phyloP scores from a whole-genome alignment of 92 coral and sea anemone species.

The Phymanthus crucifer region DNA sequence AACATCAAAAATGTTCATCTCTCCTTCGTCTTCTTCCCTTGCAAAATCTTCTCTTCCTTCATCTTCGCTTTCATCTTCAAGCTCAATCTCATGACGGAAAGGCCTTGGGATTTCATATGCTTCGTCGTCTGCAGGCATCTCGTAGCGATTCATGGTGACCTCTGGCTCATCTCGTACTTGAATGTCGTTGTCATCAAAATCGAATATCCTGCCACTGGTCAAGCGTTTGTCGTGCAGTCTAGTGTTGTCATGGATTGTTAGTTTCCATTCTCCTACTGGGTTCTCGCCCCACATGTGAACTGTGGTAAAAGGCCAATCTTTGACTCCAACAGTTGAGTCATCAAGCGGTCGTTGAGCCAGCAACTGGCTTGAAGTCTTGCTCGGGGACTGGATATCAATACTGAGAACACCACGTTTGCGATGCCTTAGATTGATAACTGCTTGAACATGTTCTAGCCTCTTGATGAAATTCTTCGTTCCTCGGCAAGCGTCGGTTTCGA shows the following conservation, averaged over 20 bases:
- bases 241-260: constrained; percentile 35
- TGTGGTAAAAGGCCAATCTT: constrained; percentile 73
- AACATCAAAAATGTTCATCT: constrained; percentile 14
- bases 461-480: constrained; percentile 49
- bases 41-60: constrained; percentile 8
- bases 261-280: constrained; percentile 63
- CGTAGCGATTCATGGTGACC: too few species aligned
- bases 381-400: constrained; percentile 54
- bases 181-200: background rate
- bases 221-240: constrained; percentile 9
- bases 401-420: constrained; percentile 71
- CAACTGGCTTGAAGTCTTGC: constrained; percentile 49
- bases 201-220: background rate
- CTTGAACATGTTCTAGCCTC: constrained; percentile 67
- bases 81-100: constrained; percentile 29
- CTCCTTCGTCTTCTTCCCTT: constrained; percentile 22
- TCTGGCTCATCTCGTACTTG: constrained; percentile 7
- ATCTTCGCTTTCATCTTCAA: constrained; percentile 33
- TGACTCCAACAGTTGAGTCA: constrained; percentile 52
- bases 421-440: constrained; percentile 54
- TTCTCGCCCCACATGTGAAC: constrained; percentile 77
- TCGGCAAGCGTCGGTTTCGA: constrained; percentile 43
- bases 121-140: background rate
- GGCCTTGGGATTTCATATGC: constrained; percentile 11
- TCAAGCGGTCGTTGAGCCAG: constrained; percentile 58